These are phyloP conservation scores for Peromyscus nudipes DNA, from an alignment of 2,797 vertebrate species.

Conservation along the genomic window DNA sequence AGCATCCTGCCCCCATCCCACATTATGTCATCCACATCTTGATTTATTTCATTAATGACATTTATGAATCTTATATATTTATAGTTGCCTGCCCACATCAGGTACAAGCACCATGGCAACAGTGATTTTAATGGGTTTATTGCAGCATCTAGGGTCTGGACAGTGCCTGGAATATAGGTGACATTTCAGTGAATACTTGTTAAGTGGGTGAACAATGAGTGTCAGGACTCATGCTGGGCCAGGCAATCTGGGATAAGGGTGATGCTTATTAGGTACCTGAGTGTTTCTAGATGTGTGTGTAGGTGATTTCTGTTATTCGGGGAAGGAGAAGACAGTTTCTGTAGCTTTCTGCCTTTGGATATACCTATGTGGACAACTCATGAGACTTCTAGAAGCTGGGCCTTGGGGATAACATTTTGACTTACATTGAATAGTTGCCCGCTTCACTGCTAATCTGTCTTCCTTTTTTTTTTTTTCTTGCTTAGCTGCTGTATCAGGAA, in stretches of 20 bases:
- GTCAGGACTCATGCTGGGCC: background rate
- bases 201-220: background rate
- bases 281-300: background rate
- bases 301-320: background rate
- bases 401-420: constrained; percentile 14
- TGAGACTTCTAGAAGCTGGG: constrained; percentile 33
- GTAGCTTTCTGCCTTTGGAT: background rate
- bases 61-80: constrained; percentile 11
- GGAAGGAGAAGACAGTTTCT: background rate
- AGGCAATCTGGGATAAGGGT: background rate
- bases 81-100: background rate
- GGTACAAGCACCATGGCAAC: background rate
- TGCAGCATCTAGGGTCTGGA: background rate
- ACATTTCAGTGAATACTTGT: background rate
- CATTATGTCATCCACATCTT: background rate
- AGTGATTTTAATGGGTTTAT: background rate
- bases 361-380: background rate
- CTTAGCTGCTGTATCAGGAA: constrained; percentile 95
- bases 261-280: background rate
- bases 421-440: background rate
- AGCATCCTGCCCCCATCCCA: fast-evolving
- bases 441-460: constrained; percentile 22
- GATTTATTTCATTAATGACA: background rate
- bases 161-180: background rate
- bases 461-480: constrained; percentile 50